A percentile compares a stretch with the other conserved stretches of the same genome.
Evolutionary conservation across 2,797 vertebrate genomes (phyloP).

Genomic region (Zalophus californianus): DNA sequence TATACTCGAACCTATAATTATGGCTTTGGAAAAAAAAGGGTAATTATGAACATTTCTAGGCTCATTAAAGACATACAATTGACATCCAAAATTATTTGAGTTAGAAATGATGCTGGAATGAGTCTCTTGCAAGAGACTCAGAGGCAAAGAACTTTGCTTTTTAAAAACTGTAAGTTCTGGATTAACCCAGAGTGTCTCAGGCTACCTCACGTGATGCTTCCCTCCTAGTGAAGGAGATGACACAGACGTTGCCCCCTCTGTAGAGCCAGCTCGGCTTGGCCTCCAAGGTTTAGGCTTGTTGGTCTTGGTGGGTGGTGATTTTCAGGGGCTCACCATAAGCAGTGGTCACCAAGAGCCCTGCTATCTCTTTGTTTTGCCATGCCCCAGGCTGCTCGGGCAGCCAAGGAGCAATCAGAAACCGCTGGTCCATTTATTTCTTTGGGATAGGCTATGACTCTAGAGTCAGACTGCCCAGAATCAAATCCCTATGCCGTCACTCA

Average conservation of each 20-base stretch:
- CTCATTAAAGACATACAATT: conserved; percentile 74
- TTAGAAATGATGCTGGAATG: conserved; percentile 72
- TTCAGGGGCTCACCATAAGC: background rate
- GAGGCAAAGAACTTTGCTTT: conserved; percentile 63
- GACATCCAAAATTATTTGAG: conserved; percentile 61
- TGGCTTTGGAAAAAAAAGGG: conserved; percentile 61
- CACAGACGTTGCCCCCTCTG: background rate
- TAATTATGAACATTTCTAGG: conserved; percentile 71
- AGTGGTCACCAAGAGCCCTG: background rate
- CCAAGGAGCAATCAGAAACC: background rate
- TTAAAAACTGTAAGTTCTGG: conserved; percentile 36
- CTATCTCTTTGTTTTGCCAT: background rate
- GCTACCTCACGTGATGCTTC: conserved; percentile 48
- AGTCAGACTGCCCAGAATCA: background rate
- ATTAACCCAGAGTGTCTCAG: conserved; percentile 6
- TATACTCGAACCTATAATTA: conserved; percentile 63
- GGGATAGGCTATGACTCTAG: background rate
- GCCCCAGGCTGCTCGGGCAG: background rate
- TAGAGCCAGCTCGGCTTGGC: background rate
- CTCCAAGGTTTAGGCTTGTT: background rate
- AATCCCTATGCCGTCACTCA: background rate
- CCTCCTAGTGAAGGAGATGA: background rate
- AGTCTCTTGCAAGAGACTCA: conserved; percentile 64
- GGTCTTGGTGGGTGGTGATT: background rate
- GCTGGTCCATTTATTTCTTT: background rate